Percentiles rank a stretch among this genome's conserved stretches.
Conservation (phyloP, 2,888 invertebrate species). For the Trichopoda pennipes region DNA sequence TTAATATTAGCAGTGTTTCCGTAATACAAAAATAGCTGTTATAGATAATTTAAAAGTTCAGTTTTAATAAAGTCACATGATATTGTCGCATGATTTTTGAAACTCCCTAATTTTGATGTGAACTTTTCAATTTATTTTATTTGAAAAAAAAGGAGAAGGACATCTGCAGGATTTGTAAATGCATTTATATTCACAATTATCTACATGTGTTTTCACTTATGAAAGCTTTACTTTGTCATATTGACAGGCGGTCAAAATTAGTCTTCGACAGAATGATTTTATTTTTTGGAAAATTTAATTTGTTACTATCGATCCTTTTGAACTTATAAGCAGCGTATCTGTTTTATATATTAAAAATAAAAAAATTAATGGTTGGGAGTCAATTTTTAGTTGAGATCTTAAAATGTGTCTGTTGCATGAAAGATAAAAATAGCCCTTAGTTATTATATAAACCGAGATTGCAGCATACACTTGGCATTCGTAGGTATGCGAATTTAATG, state of each 20-base stretch:
- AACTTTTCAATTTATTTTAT: constrained; percentile 4
- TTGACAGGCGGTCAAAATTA: constrained; percentile 54
- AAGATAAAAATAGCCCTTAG: too few species aligned
- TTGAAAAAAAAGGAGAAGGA: background rate
- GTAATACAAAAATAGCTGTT: background rate
- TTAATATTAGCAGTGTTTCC: constrained; percentile 11
- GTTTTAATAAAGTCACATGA: background rate
- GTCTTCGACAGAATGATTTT: constrained; percentile 40
- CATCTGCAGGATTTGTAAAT: background rate
- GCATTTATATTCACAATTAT: constrained; percentile 12
- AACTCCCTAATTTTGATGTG: constrained; percentile 5
- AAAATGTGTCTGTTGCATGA: too few species aligned
- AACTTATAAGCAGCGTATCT: background rate
- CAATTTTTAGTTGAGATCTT: too few species aligned
- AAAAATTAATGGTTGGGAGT: too few species aligned
- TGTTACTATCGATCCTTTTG: background rate
- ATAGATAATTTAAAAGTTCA: background rate
- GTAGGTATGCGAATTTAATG: too few species aligned
- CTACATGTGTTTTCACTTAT: background rate
- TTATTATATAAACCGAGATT: too few species aligned
- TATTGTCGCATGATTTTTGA: background rate
- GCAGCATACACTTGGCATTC: too few species aligned
- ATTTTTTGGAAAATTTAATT: constrained; percentile 24
- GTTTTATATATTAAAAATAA: background rate
- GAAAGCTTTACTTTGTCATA: constrained; percentile 3